phyloP scores from a whole-genome alignment of 2,888 invertebrate genomes.

The Drosophila borealis region DNA sequence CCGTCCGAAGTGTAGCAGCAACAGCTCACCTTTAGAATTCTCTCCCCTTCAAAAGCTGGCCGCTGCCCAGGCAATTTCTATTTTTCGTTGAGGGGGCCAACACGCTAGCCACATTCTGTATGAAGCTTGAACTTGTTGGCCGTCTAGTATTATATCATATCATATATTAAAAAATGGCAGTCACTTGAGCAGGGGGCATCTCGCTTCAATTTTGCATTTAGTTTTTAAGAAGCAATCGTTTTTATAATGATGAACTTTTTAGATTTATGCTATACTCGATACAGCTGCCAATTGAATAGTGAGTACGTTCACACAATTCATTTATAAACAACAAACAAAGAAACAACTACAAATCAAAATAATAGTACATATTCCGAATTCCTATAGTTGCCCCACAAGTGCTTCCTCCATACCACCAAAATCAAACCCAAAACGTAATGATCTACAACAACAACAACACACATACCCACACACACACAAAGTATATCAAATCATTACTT shows the following conservation, averaged over 20 bases:
- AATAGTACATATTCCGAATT: slow-evolving; percentile 52
- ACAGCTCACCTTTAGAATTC: neutral
- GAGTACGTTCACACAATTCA: slow-evolving; percentile 20
- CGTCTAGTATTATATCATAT: slow-evolving; percentile 55
- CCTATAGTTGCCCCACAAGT: slow-evolving; percentile 72
- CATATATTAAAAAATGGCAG: slow-evolving; percentile 26
- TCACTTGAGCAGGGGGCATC: slow-evolving; percentile 41
- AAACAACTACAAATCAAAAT: slow-evolving; percentile 43
- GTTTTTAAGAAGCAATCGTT: slow-evolving; percentile 43
- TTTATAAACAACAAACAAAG: slow-evolving; percentile 10
- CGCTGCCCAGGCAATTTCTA: slow-evolving; percentile 15
- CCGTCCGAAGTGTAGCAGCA: slow-evolving; percentile 35
- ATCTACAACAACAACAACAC: slow-evolving; percentile 28
- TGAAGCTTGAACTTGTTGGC: slow-evolving; percentile 24
- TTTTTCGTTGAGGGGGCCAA: slow-evolving; percentile 18
- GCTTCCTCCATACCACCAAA: slow-evolving; percentile 70
- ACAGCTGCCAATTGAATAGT: slow-evolving; percentile 58
- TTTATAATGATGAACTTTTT: slow-evolving; percentile 29
- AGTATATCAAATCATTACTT: slow-evolving; percentile 69
- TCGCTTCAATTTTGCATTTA: slow-evolving; percentile 52
- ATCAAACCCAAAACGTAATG: slow-evolving; percentile 40
- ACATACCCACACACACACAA: slow-evolving; percentile 26
- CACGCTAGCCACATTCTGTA: slow-evolving; percentile 20
- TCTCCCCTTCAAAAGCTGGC: slow-evolving; percentile 10
- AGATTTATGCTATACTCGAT: slow-evolving; percentile 29